A percentile compares a stretch with the other conserved stretches of the same genome.
phyloP scores from a whole-genome alignment of 2,113 vertebrate genomes.

The Centropus bengalensis region DNA sequence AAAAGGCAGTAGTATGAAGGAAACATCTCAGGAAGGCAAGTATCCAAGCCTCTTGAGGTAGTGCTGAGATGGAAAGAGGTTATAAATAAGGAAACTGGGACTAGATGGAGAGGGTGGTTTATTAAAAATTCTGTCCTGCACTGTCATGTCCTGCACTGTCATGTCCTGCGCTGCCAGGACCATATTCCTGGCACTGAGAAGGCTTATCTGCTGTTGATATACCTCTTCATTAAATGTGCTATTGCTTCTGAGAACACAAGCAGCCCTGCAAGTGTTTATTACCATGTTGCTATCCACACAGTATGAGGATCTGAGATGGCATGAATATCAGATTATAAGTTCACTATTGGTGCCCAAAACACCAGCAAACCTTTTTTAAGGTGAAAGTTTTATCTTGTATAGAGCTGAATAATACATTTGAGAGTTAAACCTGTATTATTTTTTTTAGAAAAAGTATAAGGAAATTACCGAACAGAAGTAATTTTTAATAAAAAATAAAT shows the following conservation, averaged over 20 bases:
- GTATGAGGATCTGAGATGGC: fast-evolving
- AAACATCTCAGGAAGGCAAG: neutral
- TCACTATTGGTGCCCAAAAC: neutral
- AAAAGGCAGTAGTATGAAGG: neutral
- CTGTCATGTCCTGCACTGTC: neutral
- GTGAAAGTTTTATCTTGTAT: neutral
- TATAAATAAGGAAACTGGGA: conserved; percentile 39
- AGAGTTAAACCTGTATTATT: neutral
- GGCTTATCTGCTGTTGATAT: neutral
- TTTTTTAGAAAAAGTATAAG: neutral
- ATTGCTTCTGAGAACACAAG: neutral
- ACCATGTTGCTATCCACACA: neutral
- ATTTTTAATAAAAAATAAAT: neutral
- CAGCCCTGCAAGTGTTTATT: neutral
- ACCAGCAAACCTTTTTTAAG: neutral
- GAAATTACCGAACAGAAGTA: neutral
- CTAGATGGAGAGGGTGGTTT: neutral
- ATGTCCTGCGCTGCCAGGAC: neutral
- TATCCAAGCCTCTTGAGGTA: neutral
- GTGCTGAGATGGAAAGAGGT: neutral
- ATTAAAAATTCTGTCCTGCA: conserved; percentile 26
- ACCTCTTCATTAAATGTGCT: neutral
- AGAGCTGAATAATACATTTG: fast-evolving
- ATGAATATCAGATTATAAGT: neutral
- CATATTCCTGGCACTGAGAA: neutral